Evolutionary conservation across 2,888 invertebrate species (phyloP).

Genomic region (Dicyrtomina minuta): DNA sequence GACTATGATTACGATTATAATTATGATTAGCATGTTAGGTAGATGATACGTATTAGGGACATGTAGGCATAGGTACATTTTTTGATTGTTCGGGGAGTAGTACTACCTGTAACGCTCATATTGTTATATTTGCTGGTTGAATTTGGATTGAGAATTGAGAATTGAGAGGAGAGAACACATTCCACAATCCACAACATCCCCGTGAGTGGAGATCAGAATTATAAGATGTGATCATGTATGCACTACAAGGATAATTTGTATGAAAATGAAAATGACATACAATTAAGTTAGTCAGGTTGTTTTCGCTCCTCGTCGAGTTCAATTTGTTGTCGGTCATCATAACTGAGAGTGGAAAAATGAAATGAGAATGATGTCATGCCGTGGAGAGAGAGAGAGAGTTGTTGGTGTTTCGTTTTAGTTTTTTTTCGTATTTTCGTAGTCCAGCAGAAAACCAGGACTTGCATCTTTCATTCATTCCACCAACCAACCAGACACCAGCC

Average conservation of each 20-base stretch:
- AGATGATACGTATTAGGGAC: too few species aligned
- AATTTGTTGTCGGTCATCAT: conserved; percentile 36
- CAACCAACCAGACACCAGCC: too few species aligned
- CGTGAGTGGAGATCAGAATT: conserved; percentile 23
- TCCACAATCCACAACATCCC: conserved; percentile 12
- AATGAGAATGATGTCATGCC: neutral
- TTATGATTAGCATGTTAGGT: too few species aligned
- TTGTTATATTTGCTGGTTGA: neutral
- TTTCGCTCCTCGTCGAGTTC: conserved; percentile 27
- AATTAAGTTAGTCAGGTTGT: conserved; percentile 28
- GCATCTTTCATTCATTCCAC: too few species aligned
- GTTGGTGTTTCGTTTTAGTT: too few species aligned
- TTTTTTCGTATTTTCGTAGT: too few species aligned
- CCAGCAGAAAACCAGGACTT: too few species aligned
- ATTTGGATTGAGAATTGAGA: conserved; percentile 9
- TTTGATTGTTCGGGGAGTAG: too few species aligned
- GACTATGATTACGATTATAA: too few species aligned
- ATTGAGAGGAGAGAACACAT: conserved; percentile 22
- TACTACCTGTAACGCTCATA: too few species aligned
- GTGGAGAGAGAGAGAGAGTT: neutral
- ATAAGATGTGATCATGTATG: neutral
- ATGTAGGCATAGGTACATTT: too few species aligned
- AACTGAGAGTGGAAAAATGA: conserved; percentile 17
- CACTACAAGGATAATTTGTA: conserved; percentile 19
- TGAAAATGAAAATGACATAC: conserved; percentile 23